Conservation (phyloP, 2,888 invertebrate species). For the Metacarcinus magister region DNA sequence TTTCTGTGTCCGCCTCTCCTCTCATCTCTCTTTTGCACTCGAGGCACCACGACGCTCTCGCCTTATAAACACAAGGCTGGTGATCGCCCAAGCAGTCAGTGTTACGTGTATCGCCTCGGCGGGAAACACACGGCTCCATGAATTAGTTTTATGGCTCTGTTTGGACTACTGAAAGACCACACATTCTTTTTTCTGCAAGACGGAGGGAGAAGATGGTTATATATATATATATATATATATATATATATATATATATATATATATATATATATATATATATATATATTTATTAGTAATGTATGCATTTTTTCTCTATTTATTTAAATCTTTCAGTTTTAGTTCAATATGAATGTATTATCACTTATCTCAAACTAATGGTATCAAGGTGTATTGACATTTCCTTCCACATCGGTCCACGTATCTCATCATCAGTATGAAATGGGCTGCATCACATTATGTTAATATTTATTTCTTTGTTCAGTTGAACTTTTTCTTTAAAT, state of each 20-base stretch:
- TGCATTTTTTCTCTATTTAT: not conserved
- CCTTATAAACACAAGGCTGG: not conserved
- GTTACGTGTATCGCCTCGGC: not conserved
- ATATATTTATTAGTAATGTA: not conserved
- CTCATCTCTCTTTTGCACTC: not conserved
- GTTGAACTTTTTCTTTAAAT: no score
- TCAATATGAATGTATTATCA: no score
- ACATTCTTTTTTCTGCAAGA: not conserved
- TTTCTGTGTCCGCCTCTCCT: not conserved
- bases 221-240: conserved; percentile 15
- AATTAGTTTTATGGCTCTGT: conserved; percentile 36
- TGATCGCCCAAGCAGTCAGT: not conserved
- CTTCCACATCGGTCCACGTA: not conserved
- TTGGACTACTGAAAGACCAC: conserved; percentile 36
- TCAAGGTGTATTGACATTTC: not conserved
- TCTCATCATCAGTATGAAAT: not conserved
- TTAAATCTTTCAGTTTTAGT: no score
- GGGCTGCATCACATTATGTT: no score
- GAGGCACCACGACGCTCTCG: not conserved
- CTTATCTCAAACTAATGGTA: not conserved
- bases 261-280: conserved; percentile 63
- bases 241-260: conserved; percentile 47
- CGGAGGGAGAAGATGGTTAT: not conserved
- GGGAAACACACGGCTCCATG: not conserved
- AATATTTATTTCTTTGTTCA: no score